Evolutionary conservation across 2,797 vertebrate genomes (phyloP).

Genomic region (Morelia viridis): DNA sequence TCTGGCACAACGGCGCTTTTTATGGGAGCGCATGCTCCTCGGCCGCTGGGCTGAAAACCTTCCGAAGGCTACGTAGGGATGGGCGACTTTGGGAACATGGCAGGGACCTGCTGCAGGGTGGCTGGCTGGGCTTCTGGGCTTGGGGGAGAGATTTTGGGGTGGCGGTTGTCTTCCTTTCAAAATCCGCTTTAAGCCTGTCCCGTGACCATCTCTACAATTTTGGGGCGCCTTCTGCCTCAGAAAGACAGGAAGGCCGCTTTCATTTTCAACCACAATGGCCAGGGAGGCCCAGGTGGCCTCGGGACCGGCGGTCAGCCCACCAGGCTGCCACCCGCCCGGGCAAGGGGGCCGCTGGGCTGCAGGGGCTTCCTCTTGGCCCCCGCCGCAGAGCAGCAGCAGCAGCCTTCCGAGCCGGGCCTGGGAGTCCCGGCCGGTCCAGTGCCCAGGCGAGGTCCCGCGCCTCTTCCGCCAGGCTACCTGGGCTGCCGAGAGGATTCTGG

Average conservation of each 20-base stretch:
- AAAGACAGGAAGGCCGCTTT: neutral
- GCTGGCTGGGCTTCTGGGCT: neutral
- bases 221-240: neutral
- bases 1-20: too few relatives aligned
- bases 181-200: neutral
- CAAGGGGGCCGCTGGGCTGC: neutral
- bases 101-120: neutral
- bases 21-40: too few relatives aligned
- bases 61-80: too few relatives aligned
- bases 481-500: conserved; percentile 60
- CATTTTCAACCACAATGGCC: neutral
- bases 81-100: neutral
- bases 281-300: neutral
- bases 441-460: neutral
- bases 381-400: neutral
- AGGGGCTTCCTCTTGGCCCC: neutral
- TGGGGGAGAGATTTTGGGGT: neutral
- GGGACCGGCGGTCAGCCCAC: neutral
- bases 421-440: neutral
- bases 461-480: conserved; percentile 68
- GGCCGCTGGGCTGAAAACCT: too few relatives aligned
- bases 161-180: neutral
- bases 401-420: neutral
- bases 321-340: neutral
- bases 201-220: neutral